These are phyloP conservation scores for Momotus momota DNA, from an alignment of 2,797 vertebrate genomes.

Conservation along the genomic window DNA sequence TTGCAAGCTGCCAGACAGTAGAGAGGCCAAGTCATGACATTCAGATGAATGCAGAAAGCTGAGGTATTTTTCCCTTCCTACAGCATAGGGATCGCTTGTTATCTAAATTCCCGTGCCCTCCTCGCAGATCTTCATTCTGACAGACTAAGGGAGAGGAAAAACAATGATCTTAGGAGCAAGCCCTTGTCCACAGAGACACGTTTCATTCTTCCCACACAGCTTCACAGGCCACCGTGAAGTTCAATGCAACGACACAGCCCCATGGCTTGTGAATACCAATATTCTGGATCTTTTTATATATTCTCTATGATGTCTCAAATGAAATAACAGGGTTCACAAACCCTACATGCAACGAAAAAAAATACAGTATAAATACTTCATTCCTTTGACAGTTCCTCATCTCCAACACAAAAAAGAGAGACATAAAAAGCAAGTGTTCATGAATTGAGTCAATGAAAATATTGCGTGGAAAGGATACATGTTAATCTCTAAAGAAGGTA, in stretches of 20 bases:
- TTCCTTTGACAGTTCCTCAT: neutral
- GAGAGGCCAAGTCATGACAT: neutral
- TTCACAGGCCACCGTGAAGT: neutral
- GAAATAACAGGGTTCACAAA: neutral
- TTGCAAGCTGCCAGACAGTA: neutral
- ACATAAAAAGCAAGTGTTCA: neutral
- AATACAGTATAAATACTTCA: neutral
- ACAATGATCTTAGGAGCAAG: neutral
- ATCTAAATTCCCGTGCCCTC: neutral
- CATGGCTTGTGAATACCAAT: neutral
- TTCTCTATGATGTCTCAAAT: neutral
- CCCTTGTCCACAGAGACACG: rapidly evolving
- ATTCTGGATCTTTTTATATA: neutral
- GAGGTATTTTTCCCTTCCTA: neutral
- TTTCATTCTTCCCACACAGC: neutral
- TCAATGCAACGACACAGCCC: neutral
- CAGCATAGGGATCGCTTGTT: neutral
- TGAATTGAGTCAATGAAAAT: neutral
- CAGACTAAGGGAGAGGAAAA: neutral
- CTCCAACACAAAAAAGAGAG: neutral
- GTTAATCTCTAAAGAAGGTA: conserved; percentile 62
- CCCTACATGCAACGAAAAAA: neutral
- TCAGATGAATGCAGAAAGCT: neutral
- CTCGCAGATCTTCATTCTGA: neutral
- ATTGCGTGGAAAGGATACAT: neutral